phyloP scores from a whole-genome alignment of 2,797 vertebrate genomes.

The Megalops cyprinoides region DNA sequence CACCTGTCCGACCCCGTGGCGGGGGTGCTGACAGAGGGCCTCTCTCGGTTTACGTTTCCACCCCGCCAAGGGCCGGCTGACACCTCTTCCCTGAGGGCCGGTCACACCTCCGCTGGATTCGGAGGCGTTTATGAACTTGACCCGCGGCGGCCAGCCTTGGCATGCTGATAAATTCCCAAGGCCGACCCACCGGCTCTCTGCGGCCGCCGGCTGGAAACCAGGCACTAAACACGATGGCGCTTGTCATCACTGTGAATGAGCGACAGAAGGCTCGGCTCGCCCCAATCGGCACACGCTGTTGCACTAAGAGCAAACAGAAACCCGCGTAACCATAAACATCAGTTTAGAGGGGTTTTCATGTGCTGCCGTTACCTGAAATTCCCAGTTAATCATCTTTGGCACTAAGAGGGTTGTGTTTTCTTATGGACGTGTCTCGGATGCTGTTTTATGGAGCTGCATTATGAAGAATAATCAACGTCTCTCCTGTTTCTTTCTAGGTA shows the following conservation, averaged over 20 bases:
- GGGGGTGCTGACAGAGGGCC: constrained; percentile 2
- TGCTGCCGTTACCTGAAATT: not conserved
- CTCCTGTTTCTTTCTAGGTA: constrained; percentile 72
- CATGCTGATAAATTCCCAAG: not conserved
- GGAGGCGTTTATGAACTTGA: constrained; percentile 1
- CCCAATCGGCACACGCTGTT: not conserved
- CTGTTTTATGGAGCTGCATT: not conserved
- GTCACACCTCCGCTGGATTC: not conserved
- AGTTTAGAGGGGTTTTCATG: not conserved
- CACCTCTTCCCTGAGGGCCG: not conserved
- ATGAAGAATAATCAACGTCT: not conserved
- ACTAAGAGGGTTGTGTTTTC: not conserved
- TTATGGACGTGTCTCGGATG: not conserved
- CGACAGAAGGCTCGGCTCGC: not conserved
- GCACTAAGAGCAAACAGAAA: not conserved
- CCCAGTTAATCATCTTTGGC: not conserved
- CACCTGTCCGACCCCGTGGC: constrained; percentile 10
- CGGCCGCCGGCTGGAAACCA: not conserved
- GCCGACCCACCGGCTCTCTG: not conserved
- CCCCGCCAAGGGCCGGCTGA: not conserved
- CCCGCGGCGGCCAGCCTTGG: not conserved
- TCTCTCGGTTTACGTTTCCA: constrained; percentile 6
- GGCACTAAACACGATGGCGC: not conserved
- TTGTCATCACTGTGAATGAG: not conserved
- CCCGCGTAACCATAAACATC: not conserved